Conservation (phyloP, 2,888 invertebrate genomes). For the Eledone cirrhosa region DNA sequence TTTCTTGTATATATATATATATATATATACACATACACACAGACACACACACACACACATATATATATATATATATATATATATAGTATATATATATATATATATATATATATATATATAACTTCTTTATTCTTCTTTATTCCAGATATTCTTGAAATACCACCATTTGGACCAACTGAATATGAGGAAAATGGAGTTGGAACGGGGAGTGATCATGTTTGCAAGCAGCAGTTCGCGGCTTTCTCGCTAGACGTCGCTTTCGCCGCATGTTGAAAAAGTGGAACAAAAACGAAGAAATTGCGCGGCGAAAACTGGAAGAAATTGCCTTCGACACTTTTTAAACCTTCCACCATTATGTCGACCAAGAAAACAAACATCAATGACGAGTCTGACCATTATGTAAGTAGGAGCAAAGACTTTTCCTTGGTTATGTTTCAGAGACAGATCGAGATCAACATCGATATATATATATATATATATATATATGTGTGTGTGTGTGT, state of each 20-base stretch:
- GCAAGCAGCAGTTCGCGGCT: slow-evolving; percentile 41
- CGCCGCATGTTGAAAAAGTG: slow-evolving; percentile 26
- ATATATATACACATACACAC: no score
- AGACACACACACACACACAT: background rate
- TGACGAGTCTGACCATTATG: slow-evolving; percentile 7
- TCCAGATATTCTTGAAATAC: slow-evolving; percentile 37
- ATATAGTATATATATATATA: no score
- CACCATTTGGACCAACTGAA: slow-evolving; percentile 39
- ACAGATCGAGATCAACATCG: no score
- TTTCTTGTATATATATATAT: background rate
- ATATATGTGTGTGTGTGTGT: no score
- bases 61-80: background rate
- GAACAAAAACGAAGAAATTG: slow-evolving; percentile 30
- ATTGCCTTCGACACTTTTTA: slow-evolving; percentile 35
- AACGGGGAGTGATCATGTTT: slow-evolving; percentile 37
- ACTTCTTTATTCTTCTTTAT: background rate
- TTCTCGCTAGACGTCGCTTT: slow-evolving; percentile 36
- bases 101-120: no score
- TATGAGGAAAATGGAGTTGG: slow-evolving; percentile 33
- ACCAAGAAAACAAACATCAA: slow-evolving; percentile 13
- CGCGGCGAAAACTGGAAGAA: slow-evolving; percentile 34
- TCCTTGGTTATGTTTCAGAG: no score
- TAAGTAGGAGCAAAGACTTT: background rate
- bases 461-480: no score
- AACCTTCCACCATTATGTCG: slow-evolving; percentile 8